Conservation (phyloP, 1,140 invertebrate species). For the Cyclargus thomasi region DNA sequence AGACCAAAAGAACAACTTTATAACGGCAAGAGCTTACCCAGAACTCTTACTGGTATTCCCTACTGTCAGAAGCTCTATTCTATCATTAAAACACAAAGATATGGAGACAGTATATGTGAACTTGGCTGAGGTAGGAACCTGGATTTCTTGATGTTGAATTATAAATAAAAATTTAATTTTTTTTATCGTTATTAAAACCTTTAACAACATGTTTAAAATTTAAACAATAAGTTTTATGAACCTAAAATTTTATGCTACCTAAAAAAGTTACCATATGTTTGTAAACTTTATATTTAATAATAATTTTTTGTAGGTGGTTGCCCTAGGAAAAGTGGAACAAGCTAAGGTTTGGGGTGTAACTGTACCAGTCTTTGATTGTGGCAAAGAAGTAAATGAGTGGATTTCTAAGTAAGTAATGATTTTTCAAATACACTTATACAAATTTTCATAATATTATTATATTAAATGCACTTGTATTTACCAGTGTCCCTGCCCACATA, state of each 20-base stretch:
- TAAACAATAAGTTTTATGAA: too few species aligned
- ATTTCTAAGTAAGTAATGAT: slow-evolving; percentile 71
- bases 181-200: too few species aligned
- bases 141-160: too few species aligned
- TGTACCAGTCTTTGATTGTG: slow-evolving; percentile 78
- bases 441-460: too few species aligned
- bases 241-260: too few species aligned
- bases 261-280: too few species aligned
- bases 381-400: slow-evolving; percentile 78
- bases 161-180: too few species aligned
- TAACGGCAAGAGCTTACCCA: slow-evolving; percentile 73
- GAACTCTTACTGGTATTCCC: slow-evolving; percentile 74
- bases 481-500: too few species aligned
- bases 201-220: too few species aligned
- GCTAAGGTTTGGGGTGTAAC: slow-evolving; percentile 56
- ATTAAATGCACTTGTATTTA: too few species aligned
- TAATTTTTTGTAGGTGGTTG: slow-evolving; percentile 35
- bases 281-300: too few species aligned
- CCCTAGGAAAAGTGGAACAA: slow-evolving; percentile 34
- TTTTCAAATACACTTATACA: too few species aligned
- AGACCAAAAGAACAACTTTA: slow-evolving; percentile 73
- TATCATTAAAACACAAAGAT: slow-evolving; percentile 70
- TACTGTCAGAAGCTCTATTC: slow-evolving; percentile 61
- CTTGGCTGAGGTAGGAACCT: slow-evolving; percentile 60
- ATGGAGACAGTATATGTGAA: slow-evolving; percentile 75